phyloP scores from a whole-genome alignment of 2,113 vertebrate species.

The Capricornis sumatraensis region DNA sequence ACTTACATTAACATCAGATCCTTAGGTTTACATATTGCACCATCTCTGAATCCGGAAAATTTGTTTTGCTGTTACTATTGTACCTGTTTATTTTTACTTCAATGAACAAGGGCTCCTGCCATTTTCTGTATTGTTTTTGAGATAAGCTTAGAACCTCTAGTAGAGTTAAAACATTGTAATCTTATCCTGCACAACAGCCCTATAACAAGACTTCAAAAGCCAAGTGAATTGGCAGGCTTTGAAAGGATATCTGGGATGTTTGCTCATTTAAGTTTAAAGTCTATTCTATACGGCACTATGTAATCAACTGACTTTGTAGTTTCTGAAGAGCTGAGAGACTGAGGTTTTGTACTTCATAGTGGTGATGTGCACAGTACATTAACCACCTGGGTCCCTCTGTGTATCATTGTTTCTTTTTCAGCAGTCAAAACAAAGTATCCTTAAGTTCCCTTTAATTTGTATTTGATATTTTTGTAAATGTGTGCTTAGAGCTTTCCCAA shows the following conservation, averaged over 20 bases:
- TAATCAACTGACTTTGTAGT: conserved; percentile 68
- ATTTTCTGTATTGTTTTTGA: background rate
- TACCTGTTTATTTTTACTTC: background rate
- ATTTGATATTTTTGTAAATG: conserved; percentile 49
- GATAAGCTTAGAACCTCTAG: conserved; percentile 28
- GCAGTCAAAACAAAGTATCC: conserved; percentile 51
- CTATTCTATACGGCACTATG: conserved; percentile 52
- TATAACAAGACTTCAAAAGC: conserved; percentile 11
- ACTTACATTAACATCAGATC: background rate
- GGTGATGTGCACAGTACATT: conserved; percentile 70
- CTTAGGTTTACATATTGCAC: background rate
- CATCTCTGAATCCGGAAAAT: background rate
- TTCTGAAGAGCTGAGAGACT: conserved; percentile 47
- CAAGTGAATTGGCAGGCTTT: background rate
- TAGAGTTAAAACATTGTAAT: conserved; percentile 26
- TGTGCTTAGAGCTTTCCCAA: conserved; percentile 23
- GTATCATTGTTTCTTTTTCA: conserved; percentile 44
- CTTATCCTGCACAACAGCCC: background rate
- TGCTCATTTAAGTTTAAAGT: conserved; percentile 36
- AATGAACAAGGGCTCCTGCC: background rate
- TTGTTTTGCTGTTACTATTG: background rate
- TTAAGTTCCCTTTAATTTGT: background rate
- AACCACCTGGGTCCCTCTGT: conserved; percentile 40
- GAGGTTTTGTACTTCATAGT: conserved; percentile 62
- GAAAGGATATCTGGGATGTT: conserved; percentile 37